phyloP scores from a whole-genome alignment of 2,113 vertebrate genomes.

The Hipposideros armiger region DNA sequence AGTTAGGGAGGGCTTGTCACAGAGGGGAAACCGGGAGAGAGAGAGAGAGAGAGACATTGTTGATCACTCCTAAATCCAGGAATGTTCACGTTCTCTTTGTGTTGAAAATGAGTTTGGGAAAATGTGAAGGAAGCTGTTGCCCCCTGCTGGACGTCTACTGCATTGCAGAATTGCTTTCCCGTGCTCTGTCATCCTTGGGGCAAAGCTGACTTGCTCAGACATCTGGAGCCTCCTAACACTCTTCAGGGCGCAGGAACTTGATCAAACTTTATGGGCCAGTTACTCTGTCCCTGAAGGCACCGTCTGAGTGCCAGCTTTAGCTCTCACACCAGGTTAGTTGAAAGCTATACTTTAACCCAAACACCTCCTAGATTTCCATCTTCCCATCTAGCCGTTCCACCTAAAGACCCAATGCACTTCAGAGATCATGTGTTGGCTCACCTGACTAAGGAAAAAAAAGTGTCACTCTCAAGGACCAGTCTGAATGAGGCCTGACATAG shows the following conservation, averaged over 20 bases:
- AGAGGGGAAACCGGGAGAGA: not conserved
- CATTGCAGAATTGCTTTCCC: not conserved
- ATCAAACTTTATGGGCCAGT: not conserved
- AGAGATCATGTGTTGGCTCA: not conserved
- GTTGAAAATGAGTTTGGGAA: not conserved
- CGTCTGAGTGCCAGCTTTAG: not conserved
- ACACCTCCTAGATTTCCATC: not conserved
- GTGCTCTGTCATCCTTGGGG: not conserved
- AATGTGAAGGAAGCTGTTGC: slow-evolving; percentile 81
- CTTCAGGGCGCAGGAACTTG: not conserved
- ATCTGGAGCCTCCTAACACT: not conserved
- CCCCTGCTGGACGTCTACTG: slow-evolving; percentile 83
- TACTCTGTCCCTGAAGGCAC: not conserved
- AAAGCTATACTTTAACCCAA: not conserved
- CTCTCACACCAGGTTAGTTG: not conserved
- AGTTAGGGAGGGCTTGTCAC: not conserved
- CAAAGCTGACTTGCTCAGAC: not conserved
- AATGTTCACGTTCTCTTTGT: slow-evolving; percentile 5
- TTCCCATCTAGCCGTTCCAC: not conserved
- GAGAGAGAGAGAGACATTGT: not conserved
- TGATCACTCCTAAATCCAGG: not conserved
- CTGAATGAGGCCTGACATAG: not conserved
- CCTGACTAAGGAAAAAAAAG: not conserved
- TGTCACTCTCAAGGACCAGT: not conserved
- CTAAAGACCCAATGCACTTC: not conserved